phyloP scores from a whole-genome alignment of 1,140 invertebrate genomes.

The Diachasmimorpha longicaudata region DNA sequence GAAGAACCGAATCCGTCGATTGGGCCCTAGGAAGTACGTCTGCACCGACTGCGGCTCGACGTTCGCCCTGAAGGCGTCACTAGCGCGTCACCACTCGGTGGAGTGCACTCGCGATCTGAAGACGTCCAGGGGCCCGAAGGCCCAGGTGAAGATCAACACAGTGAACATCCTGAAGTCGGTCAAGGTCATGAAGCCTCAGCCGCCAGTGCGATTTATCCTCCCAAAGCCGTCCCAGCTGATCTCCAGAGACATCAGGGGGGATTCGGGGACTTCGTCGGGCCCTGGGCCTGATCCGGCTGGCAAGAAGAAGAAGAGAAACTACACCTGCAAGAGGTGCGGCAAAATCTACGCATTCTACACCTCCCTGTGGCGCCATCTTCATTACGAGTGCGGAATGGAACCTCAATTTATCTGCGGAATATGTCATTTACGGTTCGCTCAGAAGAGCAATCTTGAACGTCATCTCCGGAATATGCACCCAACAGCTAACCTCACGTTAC shows the following conservation, averaged over 20 bases:
- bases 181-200: background rate
- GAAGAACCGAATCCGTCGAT: conserved; percentile 10
- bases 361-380: conserved; percentile 62
- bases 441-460: conserved; percentile 60
- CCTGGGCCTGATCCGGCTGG: background rate
- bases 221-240: background rate
- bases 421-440: conserved; percentile 56
- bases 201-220: background rate
- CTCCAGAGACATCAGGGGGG: background rate
- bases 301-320: conserved; percentile 49
- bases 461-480: conserved; percentile 50
- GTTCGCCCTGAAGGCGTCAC: conserved; percentile 50
- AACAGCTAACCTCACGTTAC: conserved; percentile 7
- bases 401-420: conserved; percentile 61
- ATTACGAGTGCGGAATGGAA: conserved; percentile 67
- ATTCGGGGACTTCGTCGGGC: background rate
- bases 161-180: background rate
- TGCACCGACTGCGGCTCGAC: conserved; percentile 32
- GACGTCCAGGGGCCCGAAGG: conserved; percentile 28
- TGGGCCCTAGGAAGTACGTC: conserved; percentile 31
- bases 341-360: conserved; percentile 61
- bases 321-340: conserved; percentile 59
- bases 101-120: conserved; percentile 47
- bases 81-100: conserved; percentile 58
- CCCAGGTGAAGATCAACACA: background rate